Conservation (phyloP, 1,140 invertebrate species). For the Heliconius melpomene region DNA sequence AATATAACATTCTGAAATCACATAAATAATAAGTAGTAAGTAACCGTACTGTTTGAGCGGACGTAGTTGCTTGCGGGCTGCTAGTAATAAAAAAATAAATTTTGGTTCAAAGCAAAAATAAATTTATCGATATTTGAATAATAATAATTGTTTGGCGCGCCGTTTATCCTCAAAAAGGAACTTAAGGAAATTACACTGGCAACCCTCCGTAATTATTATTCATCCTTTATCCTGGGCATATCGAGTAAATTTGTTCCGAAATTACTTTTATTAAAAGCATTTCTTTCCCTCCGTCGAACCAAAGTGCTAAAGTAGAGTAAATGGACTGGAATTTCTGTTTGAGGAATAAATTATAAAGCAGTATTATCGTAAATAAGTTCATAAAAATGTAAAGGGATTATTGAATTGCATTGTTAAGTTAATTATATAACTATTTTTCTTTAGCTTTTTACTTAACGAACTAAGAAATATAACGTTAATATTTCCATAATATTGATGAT, state of each 20-base stretch:
- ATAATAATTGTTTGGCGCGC: slow-evolving; percentile 41
- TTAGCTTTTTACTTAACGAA: too few species aligned
- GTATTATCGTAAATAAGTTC: slow-evolving; percentile 32
- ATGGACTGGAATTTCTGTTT: slow-evolving; percentile 75
- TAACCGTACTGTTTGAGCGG: too few species aligned
- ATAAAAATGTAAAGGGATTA: slow-evolving; percentile 11
- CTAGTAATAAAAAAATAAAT: neutral
- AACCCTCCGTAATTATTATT: slow-evolving; percentile 71
- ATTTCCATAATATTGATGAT: too few species aligned
- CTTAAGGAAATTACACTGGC: slow-evolving; percentile 63
- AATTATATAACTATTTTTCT: neutral
- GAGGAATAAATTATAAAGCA: slow-evolving; percentile 63
- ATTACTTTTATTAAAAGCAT: slow-evolving; percentile 78
- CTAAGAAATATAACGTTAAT: too few species aligned
- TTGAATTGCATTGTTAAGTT: neutral
- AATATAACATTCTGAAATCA: too few species aligned
- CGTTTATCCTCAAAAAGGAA: slow-evolving; percentile 49
- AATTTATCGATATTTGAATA: slow-evolving; percentile 48
- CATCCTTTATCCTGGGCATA: slow-evolving; percentile 71
- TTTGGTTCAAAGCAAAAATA: slow-evolving; percentile 30
- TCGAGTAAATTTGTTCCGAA: slow-evolving; percentile 72
- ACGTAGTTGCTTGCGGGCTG: too few species aligned
- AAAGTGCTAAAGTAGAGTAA: slow-evolving; percentile 74
- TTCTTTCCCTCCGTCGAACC: slow-evolving; percentile 67
- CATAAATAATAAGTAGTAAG: too few species aligned